Evolutionary conservation across 2,888 invertebrate species (phyloP), one percentile per base, ranked within the genome.

Genomic region (Monopis laevigella): DNA sequence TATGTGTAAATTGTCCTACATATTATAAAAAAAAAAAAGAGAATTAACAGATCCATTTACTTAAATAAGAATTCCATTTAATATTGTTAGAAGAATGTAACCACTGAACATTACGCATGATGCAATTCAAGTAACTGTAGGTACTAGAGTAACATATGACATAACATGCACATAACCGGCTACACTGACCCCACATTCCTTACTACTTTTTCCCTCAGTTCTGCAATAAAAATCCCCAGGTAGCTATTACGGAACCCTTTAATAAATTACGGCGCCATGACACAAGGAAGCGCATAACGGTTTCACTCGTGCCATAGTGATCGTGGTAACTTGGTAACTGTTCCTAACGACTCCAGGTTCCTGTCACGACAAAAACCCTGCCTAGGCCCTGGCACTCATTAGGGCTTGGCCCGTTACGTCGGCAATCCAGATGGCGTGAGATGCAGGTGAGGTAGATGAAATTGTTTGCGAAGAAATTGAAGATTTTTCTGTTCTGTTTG

Each of bases 271-370:
- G n/a, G n/a, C n/a, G n/a, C 10, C 36, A 21, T 21, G 21, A 21
- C 21, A 36, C 6, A 18, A 36, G 36, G 36, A 36, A 36, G 36
- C 36, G 24, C 24, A 24, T 10, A 36, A 36, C 36, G 36, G 36
- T 36, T 19, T 14, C 2, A 4, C 21, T 36, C 36, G 36, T 36
- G 36, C 36, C 36, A 39, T 27, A 39, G 35, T 28, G 34, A 36
- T 35, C 18, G 35, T 24, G n/a, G n/a, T n/a, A n/a, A n/a, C n/a
- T n/a, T 40, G 28, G n/a, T 41, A 41, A 41, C 41, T 41, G 41
- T 41, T 35, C 18, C 41, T 41, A 41, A 41, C 41, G 35, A 27
- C 27, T 39, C 14, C 6, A 12, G 8, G 11, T 21, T 18, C 17
- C 6, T 7, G n/a, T 21, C 36, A 36, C 36, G 36, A 36, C 36